Base-by-base conservation (phyloP, 2,797 vertebrate species). In the Ispidina lecontei region DNA sequence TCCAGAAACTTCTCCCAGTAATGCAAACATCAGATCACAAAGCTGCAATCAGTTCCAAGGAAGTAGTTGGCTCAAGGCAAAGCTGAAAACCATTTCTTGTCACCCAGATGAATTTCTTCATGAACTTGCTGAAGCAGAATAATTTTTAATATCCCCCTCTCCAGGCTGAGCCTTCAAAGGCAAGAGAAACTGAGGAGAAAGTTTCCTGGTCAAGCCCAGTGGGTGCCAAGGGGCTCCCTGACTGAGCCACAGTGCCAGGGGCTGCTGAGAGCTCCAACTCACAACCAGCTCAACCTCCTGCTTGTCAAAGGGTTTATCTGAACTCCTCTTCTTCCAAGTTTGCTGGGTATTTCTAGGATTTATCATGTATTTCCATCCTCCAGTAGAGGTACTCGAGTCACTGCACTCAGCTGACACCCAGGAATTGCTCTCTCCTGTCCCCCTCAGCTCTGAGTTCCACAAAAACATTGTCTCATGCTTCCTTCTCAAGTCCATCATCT, bases 201-300 rank as follows among this genome's bases (percentile, higher is more conserved):
- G 85, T 89, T 95, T 96, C 91, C 95, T 93, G 93, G 93, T 91
- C 93, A 71, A 95, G 77, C 28, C 54, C 88, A 54, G n/a, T 10
- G 41, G 1, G 2, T 91, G 95, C 90, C 95, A 94, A 93, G 39
- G n/a, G 6, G 15, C 29, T 35, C 5, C 74, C 39, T 2, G 60
- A 71, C 84, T 3, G 0, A 90, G 68, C 33, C 0, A 0, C 0
- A 5, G 46, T 72, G 73, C 90, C 93, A 95, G 81, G 74, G 1
- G 13, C 52, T 71, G 78, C 63, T 0, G 2, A 84, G 82, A 76
- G 62, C 84, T 39, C 69, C 54, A 58, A 35, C 75, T 63, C 64
- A 10, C 29, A 92, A 78, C 22, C 41, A 16, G 52, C 28, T 22
- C 39, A 44, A 11, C 73, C 79, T 90, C 83, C 95, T 75, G 73